Base-by-base conservation (phyloP, 2,888 invertebrate genomes). In the Chloroclystis v-ata region DNA sequence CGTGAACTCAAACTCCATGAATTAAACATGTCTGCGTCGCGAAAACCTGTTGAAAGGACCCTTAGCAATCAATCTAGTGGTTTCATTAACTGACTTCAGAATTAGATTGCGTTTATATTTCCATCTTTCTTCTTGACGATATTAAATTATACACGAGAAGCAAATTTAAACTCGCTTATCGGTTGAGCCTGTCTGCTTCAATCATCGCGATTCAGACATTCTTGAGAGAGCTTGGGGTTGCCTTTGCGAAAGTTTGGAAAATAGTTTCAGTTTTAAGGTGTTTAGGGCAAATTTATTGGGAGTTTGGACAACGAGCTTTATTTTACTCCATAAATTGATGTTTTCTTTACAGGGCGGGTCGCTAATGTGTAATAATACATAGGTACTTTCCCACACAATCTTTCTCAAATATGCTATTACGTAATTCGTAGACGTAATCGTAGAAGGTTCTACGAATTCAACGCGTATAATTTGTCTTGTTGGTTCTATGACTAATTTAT, bases 21-120 rank as follows among this genome's bases (percentile, higher is more conserved):
- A 75, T 77, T 68, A 75, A 63, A 67, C 67, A 73, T 63, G 40
- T 44, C 28, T 56, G 46, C 59, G 59, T 56, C 49, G 53, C 41
- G 54, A 56, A 61, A 65, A 68, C 65, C 60, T 67, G 63, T 65
- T 65, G 67, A 57, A 55, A 56, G 39, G 49, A 57, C 52, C 37
- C 54, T 55, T 51, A 53, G 58, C 58, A 56, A 66, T 67, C 60
- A 62, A 62, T 62, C 40, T 54, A 24, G 46, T 56, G 20, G 20
- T 5, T 20, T 20, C 3, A 20, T 20, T 20, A 20, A 20, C 3
- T 2, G 20, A 20, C 3, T 20, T 20, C 20, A 20, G 20, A 20
- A 20, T 20, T 20, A 4, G 20, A 20, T 20, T 20, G 20, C 20
- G 3, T 20, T 20, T 20, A 20, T n/a, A n/a, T n/a, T n/a, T n/a